Conservation (phyloP, 2,888 invertebrate species). For the Microplitis deprimator region DNA sequence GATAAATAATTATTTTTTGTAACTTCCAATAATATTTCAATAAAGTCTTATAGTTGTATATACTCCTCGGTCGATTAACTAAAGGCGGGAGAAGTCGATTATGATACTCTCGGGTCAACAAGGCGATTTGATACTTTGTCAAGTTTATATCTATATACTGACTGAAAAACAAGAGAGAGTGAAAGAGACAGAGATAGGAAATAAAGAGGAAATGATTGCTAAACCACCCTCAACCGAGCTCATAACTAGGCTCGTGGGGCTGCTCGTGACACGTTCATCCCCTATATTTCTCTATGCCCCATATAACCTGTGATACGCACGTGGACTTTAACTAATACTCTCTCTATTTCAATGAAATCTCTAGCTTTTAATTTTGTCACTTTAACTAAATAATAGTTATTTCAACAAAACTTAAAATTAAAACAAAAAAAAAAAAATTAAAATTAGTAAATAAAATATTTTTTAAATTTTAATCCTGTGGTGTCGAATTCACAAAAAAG, state of each 20-base stretch:
- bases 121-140: slow-evolving; percentile 42
- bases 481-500: background rate
- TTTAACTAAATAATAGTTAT: background rate
- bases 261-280: slow-evolving; percentile 70
- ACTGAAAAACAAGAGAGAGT: slow-evolving; percentile 26
- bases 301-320: slow-evolving; percentile 48
- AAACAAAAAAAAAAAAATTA: background rate
- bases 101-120: slow-evolving; percentile 56
- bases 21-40: background rate
- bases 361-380: background rate
- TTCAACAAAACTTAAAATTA: background rate
- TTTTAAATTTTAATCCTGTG: background rate
- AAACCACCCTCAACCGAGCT: slow-evolving; percentile 54
- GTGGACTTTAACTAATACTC: slow-evolving; percentile 9
- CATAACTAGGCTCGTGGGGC: slow-evolving; percentile 69
- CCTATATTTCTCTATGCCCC: slow-evolving; percentile 60
- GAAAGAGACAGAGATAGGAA: slow-evolving; percentile 15
- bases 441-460: slow-evolving; percentile 16
- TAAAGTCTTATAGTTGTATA: background rate
- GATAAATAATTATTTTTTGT: background rate
- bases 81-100: slow-evolving; percentile 35
- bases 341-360: background rate
- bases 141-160: background rate
- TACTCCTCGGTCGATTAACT: slow-evolving; percentile 16
- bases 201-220: slow-evolving; percentile 34